Base-by-base conservation (phyloP, 2,113 vertebrate species). In the Perca flavescens region DNA sequence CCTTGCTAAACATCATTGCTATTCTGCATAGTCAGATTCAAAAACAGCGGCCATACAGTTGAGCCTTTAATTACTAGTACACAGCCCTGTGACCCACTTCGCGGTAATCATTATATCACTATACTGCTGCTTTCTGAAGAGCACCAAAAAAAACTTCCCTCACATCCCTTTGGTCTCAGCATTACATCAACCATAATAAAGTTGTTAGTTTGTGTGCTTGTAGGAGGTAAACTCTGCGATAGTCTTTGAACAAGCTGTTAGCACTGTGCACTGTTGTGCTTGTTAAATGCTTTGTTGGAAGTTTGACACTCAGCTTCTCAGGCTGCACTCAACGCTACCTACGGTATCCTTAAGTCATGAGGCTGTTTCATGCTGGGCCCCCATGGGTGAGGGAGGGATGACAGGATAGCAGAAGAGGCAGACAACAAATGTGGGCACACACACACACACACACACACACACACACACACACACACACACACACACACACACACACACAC, bases 241-340 rank as follows among this genome's bases (percentile, higher is more conserved):
- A 74, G 83, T 85, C 91, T 89, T 86, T 92, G 81, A 89, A 79
- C 50, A 74, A 90, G 86, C 86, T 87, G 86, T 89, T 86, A 91
- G 83, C 69, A 46, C 81, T 60, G 76, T 57, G 81, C 85, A 70
- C 87, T 85, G 86, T 83, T 79, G 90, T 84, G 89, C 90, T 93
- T 91, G 89, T 90, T 91, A 91, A 94, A 90, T 85, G 89, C 90
- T 91, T 91, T 89, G 88, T 90, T 88, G 86, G 77, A 92, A 91
- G 88, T 91, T 90, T 86, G 86, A 91, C 88, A 82, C 88, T 87
- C 69, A 68, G 83, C 74, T 87, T 88, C 83, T 75, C 57, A 34
- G 81, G 88, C 88, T 83, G 86, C 83, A 77, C 86, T 88, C 84
- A 46, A 71, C 53, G 57, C 86, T 25, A 62, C 61, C 75, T 50